Base-by-base conservation (phyloP, 23 tunicate species). In the Ascidia mentula region DNA sequence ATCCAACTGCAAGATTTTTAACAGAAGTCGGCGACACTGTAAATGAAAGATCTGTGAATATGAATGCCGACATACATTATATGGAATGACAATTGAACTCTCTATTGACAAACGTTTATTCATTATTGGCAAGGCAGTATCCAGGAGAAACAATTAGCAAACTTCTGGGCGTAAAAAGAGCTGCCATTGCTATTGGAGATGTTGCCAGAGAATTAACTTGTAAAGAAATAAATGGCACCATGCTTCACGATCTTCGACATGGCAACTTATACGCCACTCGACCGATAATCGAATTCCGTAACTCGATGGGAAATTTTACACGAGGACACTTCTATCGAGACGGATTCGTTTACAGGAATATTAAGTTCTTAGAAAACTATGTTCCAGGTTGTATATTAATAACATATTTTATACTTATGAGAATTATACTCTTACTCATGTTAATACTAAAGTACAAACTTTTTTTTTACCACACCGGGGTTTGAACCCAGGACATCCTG, bases 261-360 rank as follows among this genome's bases (percentile, higher is more conserved):
- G 39, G 39, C 4, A 18, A 71, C 31, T 36, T 71, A 18, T 71
- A 3, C 74, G 74, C 74, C 35, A 71, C 74, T 20, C 34, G 34
- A 6, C 74, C 74, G 32, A 35, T 71, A 6, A 71, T 71, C 13
- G 39, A 36, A 34, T 7, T 3, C 74, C 31, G 24, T 1, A 36
- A 71, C 13, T 34, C 74, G 9, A 71, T 36, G 18, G 74, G 74
- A 71, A 71, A 28, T 28, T 17, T 22, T 20, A 34, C 18, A 34
- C n/a, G 31, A 28, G 74, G 74, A 3, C 74, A 71, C 31, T 36
- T 71, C 24, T 71, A 71, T 36, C 74, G 74, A 22, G 74, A 71
- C 32, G 74, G 39, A 20, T 71, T 71, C 30, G 74, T 71, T 71
- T 71, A 7, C 32, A 22, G 18, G 18, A 34, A 34, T 36, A 12